These are phyloP conservation scores for Nyctibius bracteatus DNA, from an alignment of 2,113 vertebrate species.

Conservation along the genomic window DNA sequence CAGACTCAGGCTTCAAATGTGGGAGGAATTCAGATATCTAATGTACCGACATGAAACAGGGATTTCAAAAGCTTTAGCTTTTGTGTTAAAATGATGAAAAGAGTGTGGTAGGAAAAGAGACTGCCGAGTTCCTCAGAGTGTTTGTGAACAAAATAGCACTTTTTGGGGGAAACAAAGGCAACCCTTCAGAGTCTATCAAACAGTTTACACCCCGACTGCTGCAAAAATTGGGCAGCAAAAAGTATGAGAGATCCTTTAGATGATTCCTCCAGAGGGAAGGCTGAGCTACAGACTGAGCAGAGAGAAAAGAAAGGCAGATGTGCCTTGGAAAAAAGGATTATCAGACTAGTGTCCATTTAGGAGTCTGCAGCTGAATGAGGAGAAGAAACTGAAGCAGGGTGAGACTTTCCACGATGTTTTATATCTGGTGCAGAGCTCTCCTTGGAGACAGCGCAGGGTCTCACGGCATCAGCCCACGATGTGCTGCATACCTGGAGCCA, in stretches of 20 bases:
- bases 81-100: constrained; percentile 43
- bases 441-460: neutral
- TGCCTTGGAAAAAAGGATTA: constrained; percentile 14
- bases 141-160: constrained; percentile 55
- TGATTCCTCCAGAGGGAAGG: neutral
- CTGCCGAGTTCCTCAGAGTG: constrained; percentile 23
- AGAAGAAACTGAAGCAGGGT: neutral
- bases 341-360: neutral
- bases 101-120: neutral
- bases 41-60: neutral
- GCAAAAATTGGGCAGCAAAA: neutral
- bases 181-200: neutral
- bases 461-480: fast-evolving
- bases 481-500: fast-evolving
- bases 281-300: neutral
- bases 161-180: constrained; percentile 44
- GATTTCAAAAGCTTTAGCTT: constrained; percentile 37
- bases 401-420: neutral
- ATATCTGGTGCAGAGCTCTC: neutral
- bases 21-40: constrained; percentile 15
- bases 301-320: neutral
- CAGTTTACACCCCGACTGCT: neutral
- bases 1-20: neutral
- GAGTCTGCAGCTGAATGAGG: neutral
- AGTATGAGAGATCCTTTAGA: neutral